These are phyloP conservation scores for Pterophyllum scalare DNA, from an alignment of 2,113 vertebrate species.

Conservation along the genomic window DNA sequence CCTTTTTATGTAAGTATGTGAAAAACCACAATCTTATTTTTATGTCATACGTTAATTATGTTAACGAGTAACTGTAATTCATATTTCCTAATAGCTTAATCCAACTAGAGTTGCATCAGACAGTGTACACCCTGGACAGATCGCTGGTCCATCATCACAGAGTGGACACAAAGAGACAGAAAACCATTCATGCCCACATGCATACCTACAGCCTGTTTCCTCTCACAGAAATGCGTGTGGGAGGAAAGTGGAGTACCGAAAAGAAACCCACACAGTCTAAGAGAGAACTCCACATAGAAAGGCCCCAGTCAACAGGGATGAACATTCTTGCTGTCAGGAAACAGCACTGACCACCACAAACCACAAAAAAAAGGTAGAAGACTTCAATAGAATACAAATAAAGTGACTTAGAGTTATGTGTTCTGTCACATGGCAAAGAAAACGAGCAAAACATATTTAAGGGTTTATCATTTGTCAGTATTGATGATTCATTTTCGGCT, in stretches of 20 bases:
- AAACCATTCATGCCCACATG: conserved; percentile 8
- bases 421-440: not conserved
- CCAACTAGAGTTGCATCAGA: not conserved
- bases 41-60: not conserved
- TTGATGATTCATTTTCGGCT: not conserved
- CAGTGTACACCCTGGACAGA: not conserved
- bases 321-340: not conserved
- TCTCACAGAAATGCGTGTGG: not conserved
- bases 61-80: not conserved
- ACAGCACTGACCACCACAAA: not conserved
- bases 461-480: conserved; percentile 2
- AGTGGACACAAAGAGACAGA: not conserved
- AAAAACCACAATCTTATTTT: not conserved
- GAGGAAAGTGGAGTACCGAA: conserved; percentile 7
- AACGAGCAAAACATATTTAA: not conserved
- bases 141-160: not conserved
- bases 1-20: not conserved
- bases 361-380: not conserved
- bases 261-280: conserved; percentile 2
- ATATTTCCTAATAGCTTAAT: not conserved
- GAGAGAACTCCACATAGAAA: not conserved
- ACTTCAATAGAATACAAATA: not conserved
- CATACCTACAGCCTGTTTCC: not conserved
- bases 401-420: not conserved
- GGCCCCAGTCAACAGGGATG: not conserved